These are phyloP conservation scores for Dorcus hopei DNA, from an alignment of 2,888 invertebrate genomes.

Conservation along the genomic window DNA sequence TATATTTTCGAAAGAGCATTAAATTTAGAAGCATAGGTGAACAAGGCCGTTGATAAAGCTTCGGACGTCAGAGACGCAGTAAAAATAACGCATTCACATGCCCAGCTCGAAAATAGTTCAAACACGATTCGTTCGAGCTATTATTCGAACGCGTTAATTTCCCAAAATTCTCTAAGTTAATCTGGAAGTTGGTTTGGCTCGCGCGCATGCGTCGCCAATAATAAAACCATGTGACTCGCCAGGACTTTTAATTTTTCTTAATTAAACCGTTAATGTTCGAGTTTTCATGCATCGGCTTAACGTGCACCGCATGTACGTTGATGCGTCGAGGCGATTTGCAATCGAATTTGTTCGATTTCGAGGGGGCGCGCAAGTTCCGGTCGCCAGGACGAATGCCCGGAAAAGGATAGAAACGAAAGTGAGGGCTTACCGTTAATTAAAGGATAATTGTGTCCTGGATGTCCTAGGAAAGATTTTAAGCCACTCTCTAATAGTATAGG, in stretches of 20 bases:
- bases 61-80: conserved; percentile 35
- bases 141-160: conserved; percentile 29
- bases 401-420: not conserved
- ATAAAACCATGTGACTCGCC: conserved; percentile 32
- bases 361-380: conserved; percentile 21
- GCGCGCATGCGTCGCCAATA: conserved; percentile 24
- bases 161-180: conserved; percentile 16
- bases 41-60: conserved; percentile 34
- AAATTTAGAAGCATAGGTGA: conserved; percentile 7
- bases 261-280: not conserved
- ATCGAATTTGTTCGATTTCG: conserved; percentile 1
- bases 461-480: conserved; percentile 80
- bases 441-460: conserved; percentile 78
- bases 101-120: conserved; percentile 39
- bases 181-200: conserved; percentile 11
- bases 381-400: conserved; percentile 6
- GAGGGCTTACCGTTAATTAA: conserved; percentile 67
- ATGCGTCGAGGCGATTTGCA: not conserved
- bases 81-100: conserved; percentile 43
- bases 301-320: not conserved
- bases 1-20: not conserved
- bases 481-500: conserved; percentile 86
- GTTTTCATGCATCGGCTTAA: not conserved
- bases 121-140: conserved; percentile 28
- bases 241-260: conserved; percentile 20